phyloP scores from a whole-genome alignment of 2,888 invertebrate species.

The Acanthosoma haemorrhoidale region DNA sequence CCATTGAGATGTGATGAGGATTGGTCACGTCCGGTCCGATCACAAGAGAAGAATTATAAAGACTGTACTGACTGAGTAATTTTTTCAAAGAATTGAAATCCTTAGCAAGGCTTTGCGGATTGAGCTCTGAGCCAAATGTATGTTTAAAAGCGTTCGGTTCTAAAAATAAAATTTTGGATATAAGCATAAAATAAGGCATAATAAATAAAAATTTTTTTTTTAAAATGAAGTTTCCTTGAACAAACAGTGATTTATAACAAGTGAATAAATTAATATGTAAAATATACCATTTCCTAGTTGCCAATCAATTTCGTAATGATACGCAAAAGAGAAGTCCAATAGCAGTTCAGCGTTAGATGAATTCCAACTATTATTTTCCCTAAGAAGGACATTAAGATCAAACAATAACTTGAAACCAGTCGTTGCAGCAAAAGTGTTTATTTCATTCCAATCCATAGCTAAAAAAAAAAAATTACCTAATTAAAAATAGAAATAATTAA shows the following conservation, averaged over 20 bases:
- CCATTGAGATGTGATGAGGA: slow-evolving; percentile 45
- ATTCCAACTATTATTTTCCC: slow-evolving; percentile 58
- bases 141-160: slow-evolving; percentile 66
- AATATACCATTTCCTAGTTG: slow-evolving; percentile 59
- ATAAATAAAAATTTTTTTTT: too few relatives aligned
- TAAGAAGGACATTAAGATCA: slow-evolving; percentile 62
- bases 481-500: too few relatives aligned
- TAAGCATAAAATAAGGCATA: too few relatives aligned
- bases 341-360: slow-evolving; percentile 60
- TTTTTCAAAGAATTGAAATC: slow-evolving; percentile 57
- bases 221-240: too few relatives aligned
- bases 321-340: slow-evolving; percentile 56
- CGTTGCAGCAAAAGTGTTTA: slow-evolving; percentile 57
- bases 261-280: neutral
- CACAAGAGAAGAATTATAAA: slow-evolving; percentile 54
- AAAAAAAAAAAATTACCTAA: slow-evolving; percentile 37
- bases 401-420: slow-evolving; percentile 61
- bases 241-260: neutral
- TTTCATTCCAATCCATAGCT: slow-evolving; percentile 54
- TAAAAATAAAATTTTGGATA: slow-evolving; percentile 41
- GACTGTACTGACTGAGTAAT: slow-evolving; percentile 51
- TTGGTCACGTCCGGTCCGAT: slow-evolving; percentile 67
- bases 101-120: slow-evolving; percentile 54
- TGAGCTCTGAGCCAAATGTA: slow-evolving; percentile 56
- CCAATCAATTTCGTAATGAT: slow-evolving; percentile 58